These are phyloP conservation scores for Allolobophora icterica DNA, from an alignment of 2,888 invertebrate species.

Conservation along the genomic window DNA sequence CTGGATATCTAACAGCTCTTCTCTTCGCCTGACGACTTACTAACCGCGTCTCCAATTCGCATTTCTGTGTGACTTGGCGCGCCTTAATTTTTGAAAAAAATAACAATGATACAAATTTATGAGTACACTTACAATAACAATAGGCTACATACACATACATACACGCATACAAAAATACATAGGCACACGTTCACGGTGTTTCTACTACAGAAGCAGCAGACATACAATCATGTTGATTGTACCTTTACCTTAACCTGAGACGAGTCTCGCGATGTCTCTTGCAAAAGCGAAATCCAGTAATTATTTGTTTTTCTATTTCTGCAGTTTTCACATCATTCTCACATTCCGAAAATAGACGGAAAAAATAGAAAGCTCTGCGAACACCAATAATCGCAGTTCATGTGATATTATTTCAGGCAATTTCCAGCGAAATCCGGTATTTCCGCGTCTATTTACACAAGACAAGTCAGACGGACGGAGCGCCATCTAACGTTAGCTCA, in stretches of 20 bases:
- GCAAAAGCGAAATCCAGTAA: not conserved
- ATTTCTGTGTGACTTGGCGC: too few species aligned
- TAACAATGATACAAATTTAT: too few species aligned
- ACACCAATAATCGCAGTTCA: not conserved
- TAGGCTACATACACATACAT: too few species aligned
- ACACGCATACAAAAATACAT: too few species aligned
- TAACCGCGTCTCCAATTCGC: too few species aligned
- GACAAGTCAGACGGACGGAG: not conserved
- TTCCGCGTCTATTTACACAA: constrained; percentile 7
- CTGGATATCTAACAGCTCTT: too few species aligned
- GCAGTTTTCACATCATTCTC: not conserved
- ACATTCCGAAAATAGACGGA: not conserved
- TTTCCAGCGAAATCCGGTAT: not conserved
- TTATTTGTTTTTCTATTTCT: not conserved
- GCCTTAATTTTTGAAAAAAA: too few species aligned
- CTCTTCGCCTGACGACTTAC: too few species aligned
- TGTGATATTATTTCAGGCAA: constrained; percentile 11
- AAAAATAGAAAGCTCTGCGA: not conserved
- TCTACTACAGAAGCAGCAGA: too few species aligned
- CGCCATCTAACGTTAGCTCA: not conserved
- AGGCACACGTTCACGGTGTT: too few species aligned
- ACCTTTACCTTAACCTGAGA: not conserved
- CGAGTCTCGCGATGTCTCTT: not conserved
- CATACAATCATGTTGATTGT: too few species aligned
- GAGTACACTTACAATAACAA: too few species aligned